Conservation (phyloP, 2,888 invertebrate genomes). For the Zelleria hepariella region DNA sequence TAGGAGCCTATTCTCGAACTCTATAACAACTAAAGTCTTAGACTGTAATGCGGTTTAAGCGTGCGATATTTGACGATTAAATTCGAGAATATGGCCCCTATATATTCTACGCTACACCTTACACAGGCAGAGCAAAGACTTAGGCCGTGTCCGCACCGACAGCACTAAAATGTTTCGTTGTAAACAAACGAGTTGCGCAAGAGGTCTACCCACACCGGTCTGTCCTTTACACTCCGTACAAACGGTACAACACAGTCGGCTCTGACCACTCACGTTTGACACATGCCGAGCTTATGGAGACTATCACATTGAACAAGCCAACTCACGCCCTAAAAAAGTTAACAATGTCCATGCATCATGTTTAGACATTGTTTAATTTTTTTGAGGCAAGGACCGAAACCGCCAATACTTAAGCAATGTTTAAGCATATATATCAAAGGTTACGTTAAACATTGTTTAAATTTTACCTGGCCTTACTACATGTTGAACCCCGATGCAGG, state of each 20-base stretch:
- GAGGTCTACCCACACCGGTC: constrained; percentile 27
- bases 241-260: constrained; percentile 15
- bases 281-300: constrained; percentile 36
- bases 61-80: neutral
- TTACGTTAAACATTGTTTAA: neutral
- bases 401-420: neutral
- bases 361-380: too few species aligned
- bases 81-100: neutral
- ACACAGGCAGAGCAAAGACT: constrained; percentile 5
- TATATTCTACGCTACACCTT: neutral
- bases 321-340: constrained; percentile 20
- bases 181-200: constrained; percentile 36
- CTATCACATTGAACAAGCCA: constrained; percentile 53
- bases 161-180: constrained; percentile 47
- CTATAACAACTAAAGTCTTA: neutral
- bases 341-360: too few species aligned
- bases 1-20: neutral
- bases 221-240: constrained; percentile 19
- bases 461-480: neutral
- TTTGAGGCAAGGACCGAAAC: too few species aligned
- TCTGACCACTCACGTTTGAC: constrained; percentile 23
- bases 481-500: constrained; percentile 60
- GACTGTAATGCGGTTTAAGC: neutral
- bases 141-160: constrained; percentile 26
- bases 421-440: neutral